Conservation (phyloP, 1,140 invertebrate species). For the Drosophila sulfurigaster region DNA sequence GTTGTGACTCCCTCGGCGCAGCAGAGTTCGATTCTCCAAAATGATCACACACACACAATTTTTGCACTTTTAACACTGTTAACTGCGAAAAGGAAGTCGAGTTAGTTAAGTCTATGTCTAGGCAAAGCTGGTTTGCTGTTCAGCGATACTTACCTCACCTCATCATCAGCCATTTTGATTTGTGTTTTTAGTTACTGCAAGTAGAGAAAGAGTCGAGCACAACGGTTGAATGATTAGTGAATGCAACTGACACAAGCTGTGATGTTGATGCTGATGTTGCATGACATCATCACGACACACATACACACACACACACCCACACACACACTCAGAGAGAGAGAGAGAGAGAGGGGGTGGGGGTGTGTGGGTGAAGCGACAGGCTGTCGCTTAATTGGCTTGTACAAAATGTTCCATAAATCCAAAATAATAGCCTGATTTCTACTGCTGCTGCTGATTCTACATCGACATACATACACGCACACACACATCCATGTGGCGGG, state of each 20-base stretch:
- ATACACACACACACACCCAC: not conserved
- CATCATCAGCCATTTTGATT: slow-evolving; percentile 93
- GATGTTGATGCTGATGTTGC: not conserved
- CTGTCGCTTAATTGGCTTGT: slow-evolving; percentile 30
- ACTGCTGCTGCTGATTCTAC: not conserved
- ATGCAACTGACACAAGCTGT: slow-evolving; percentile 11
- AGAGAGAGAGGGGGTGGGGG: too few relatives aligned
- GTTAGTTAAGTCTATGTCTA: not conserved
- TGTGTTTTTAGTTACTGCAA: slow-evolving; percentile 83
- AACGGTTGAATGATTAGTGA: slow-evolving; percentile 4
- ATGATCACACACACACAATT: slow-evolving; percentile 11
- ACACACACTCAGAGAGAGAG: not conserved
- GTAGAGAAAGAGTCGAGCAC: slow-evolving; percentile 47
- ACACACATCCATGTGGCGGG: not conserved
- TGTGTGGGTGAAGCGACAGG: slow-evolving; percentile 12
- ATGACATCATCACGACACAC: slow-evolving; percentile 21
- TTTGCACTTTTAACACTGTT: slow-evolving; percentile 5
- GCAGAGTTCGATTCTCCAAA: not conserved
- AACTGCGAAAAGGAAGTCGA: slow-evolving; percentile 18
- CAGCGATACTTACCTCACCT: slow-evolving; percentile 91
- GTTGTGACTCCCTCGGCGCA: not conserved
- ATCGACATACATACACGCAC: not conserved
- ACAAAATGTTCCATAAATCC: slow-evolving; percentile 45
- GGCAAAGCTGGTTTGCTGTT: not conserved
- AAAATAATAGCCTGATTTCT: slow-evolving; percentile 35